phyloP scores from a whole-genome alignment of 2,888 invertebrate genomes.

The Ptychoptera contaminata region DNA sequence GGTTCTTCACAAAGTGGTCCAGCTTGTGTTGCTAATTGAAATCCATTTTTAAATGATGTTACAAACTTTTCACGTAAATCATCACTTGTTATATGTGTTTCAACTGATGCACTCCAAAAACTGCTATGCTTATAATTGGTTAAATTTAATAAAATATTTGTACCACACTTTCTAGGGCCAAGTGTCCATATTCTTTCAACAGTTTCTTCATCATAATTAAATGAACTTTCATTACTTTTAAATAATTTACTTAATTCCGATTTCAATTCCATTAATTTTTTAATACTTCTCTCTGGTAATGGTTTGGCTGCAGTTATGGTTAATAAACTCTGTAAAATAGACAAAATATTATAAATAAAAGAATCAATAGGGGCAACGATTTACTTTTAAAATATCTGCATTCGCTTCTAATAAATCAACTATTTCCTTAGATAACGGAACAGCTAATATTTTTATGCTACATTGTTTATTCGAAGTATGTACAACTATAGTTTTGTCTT shows the following conservation, averaged over 20 bases:
- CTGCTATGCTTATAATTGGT: constrained; percentile 47
- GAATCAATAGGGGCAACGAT: neutral
- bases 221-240: constrained; percentile 20
- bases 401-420: constrained; percentile 56
- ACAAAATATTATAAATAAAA: neutral
- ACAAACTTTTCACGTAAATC: constrained; percentile 49
- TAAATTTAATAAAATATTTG: constrained; percentile 78
- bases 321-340: constrained; percentile 16
- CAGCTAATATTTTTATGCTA: constrained; percentile 55
- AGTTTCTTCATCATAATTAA: neutral
- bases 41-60: constrained; percentile 69
- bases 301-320: constrained; percentile 15
- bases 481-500: constrained; percentile 39
- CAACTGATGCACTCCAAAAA: constrained; percentile 33
- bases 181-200: constrained; percentile 75
- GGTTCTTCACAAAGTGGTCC: constrained; percentile 97
- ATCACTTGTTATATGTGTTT: constrained; percentile 23
- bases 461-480: constrained; percentile 58
- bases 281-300: constrained; percentile 16
- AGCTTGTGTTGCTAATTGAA: constrained; percentile 69
- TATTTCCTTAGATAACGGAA: constrained; percentile 57
- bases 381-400: constrained; percentile 49
- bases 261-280: constrained; percentile 4
- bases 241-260: constrained; percentile 15
- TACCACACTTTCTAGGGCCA: constrained; percentile 76